Percentiles rank a stretch among this genome's conserved stretches.
Conservation (phyloP, 2,888 invertebrate genomes). For the Coremacera marginata region DNA sequence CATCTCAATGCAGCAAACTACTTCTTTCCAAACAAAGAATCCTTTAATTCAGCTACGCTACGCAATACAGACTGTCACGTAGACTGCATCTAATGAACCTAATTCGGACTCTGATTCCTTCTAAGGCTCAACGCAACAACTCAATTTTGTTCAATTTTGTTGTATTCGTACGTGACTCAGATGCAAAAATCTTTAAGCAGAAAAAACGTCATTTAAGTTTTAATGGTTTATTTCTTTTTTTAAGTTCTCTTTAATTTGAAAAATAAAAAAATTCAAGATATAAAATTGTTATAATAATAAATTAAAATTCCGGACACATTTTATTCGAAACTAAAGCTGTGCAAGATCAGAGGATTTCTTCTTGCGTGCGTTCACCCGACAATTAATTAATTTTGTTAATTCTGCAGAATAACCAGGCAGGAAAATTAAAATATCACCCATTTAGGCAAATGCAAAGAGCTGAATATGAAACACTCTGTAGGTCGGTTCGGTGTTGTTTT, state of each 20-base stretch:
- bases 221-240: neutral
- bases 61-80: constrained; percentile 22
- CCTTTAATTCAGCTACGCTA: neutral
- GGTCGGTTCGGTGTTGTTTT: neutral
- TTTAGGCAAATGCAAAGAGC: neutral
- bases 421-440: constrained; percentile 35
- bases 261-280: constrained; percentile 28
- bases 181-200: constrained; percentile 49
- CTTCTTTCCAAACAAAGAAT: neutral
- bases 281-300: constrained; percentile 42
- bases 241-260: neutral
- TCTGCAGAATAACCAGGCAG: constrained; percentile 14
- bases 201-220: neutral
- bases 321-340: neutral
- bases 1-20: too few relatives aligned
- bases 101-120: constrained; percentile 5
- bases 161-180: constrained; percentile 56
- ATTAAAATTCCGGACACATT: constrained; percentile 17
- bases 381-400: constrained; percentile 29
- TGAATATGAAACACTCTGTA: neutral
- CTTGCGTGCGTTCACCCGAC: too few relatives aligned
- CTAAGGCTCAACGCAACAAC: constrained; percentile 35
- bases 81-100: constrained; percentile 26
- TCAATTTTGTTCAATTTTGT: constrained; percentile 47
- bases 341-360: neutral